Evolutionary conservation across 2,113 vertebrate species (phyloP).

Genomic region (Phoxinus phoxinus): DNA sequence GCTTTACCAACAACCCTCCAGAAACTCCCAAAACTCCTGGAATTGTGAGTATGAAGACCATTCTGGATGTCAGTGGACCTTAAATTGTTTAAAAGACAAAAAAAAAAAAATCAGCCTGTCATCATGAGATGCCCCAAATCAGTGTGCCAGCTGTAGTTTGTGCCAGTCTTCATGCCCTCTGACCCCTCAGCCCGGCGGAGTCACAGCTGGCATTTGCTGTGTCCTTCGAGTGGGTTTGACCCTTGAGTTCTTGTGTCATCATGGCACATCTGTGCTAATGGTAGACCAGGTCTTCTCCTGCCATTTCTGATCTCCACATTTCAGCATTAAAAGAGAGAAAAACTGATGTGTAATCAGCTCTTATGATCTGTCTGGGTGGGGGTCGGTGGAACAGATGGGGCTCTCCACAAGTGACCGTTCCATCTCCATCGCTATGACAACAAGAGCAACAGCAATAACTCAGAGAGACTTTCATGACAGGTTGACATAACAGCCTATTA

Average conservation of each 20-base stretch:
- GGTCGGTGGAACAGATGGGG: slow-evolving; percentile 48
- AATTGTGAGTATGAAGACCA: slow-evolving; percentile 84
- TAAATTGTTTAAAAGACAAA: slow-evolving; percentile 15
- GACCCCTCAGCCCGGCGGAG: neutral
- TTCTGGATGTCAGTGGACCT: slow-evolving; percentile 28
- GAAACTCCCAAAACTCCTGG: slow-evolving; percentile 86
- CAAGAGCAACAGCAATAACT: slow-evolving; percentile 31
- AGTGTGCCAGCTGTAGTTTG: neutral
- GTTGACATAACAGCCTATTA: slow-evolving; percentile 19
- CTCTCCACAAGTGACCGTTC: slow-evolving; percentile 4
- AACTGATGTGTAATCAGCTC: slow-evolving; percentile 30
- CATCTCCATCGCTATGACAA: neutral
- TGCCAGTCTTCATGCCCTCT: slow-evolving; percentile 13
- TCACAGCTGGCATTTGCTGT: neutral
- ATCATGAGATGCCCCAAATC: neutral
- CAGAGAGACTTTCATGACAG: slow-evolving; percentile 17
- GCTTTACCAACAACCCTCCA: slow-evolving; percentile 87
- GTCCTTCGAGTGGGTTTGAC: slow-evolving; percentile 12
- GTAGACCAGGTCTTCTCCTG: neutral
- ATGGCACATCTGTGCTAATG: slow-evolving; percentile 15
- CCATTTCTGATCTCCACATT: neutral
- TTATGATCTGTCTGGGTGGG: slow-evolving; percentile 23
- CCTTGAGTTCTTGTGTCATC: neutral
- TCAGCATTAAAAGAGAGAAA: neutral
- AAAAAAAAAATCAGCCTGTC: neutral